Evolutionary conservation across 2,888 invertebrate genomes (phyloP), one percentile per base, ranked within the genome.

Genomic region (Amiota minor): DNA sequence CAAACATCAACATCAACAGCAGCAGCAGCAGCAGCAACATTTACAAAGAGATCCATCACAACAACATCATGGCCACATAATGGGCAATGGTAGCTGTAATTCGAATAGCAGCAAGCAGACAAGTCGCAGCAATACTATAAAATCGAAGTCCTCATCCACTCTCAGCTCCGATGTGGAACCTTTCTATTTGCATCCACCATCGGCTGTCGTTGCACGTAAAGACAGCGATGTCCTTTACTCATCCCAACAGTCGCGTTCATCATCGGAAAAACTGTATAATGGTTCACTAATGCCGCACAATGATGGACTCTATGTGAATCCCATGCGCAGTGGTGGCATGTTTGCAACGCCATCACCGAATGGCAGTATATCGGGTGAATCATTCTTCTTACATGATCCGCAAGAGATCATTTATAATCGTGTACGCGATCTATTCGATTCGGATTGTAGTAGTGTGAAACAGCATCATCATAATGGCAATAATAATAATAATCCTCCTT

Each of bases 361-460:
- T 67, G 93, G 91, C 76, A 92, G 92, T 83, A 89, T 91, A 71
- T 90, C 90, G 10, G 91, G 92, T n/a, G 93, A 94, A 83, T 93
- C 95, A 9, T 97, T 97, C 91, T 97, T 95, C 88, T 91, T 97
- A 70, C 97, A 97, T 90, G 94, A 94, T 85, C 94, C 94, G 0
- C 94, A 95, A 74, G 95, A 95, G 80, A 91, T 95, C 61, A 93
- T 93, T 76, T 96, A 96, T 89, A 96, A 96, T 88, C 92, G 96
- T 70, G 96, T 97, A 68, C 92, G 95, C 70, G 95, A 96, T 87
- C 91, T 97, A 76, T 97, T 97, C 8, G 94, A 94, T 86, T 91
- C 92, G 1, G 89, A 90, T 73, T 86, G 89, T 74, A 88, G 89
- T 79, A 87, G 84, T 73, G 87, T 86, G 70, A 81, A 81, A 23